Evolutionary conservation across 2,797 vertebrate species (phyloP), one percentile per base, ranked within the genome.

Genomic region (Acipenser transmontanus): DNA sequence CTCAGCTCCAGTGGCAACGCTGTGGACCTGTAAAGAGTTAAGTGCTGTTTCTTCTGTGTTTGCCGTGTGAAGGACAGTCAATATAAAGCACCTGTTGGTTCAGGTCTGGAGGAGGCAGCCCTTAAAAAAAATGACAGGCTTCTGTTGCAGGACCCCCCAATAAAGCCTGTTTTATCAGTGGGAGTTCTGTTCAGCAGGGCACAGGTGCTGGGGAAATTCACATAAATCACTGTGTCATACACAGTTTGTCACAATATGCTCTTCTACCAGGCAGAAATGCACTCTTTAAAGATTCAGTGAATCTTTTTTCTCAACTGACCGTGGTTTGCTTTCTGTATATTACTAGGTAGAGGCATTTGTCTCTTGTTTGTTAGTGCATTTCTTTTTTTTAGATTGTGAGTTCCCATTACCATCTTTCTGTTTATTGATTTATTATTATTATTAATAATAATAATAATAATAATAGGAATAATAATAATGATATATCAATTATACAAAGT

Each of bases 191-290:
- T 74, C 77, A 72, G 77, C 73, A 74, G 72, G 66, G 68, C 9
- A 73, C 87, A 89, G 88, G 85, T 91, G 87, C 84, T 84, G 79
- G 79, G 84, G 84, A 77, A 87, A 85, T 87, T 85, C 82, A 78
- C 74, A 87, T 90, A 90, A 92, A 91, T 90, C 87, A 85, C 73
- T 10, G 6, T 70, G 80, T 84, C 83, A 83, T 69, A 72, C 72
- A 68, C 73, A 82, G 80, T 76, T 86, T 81, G 76, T 78, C 76
- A 80, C 73, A 71, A 73, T 75, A 81, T 80, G 75, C 75, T 68
- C 72, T 73, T 78, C 77, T 73, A 62, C 79, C 77, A 80, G 76
- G 83, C 76, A 73, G 66, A 74, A 80, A 74, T 79, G 80, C 74
- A 77, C 78, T 79, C 75, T 80, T 70, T 74, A 65, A 69, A 76